Percentiles rank a stretch among this genome's conserved stretches.
Conservation (phyloP, 2,888 invertebrate species). For the Heteromyza rotundicornis region DNA sequence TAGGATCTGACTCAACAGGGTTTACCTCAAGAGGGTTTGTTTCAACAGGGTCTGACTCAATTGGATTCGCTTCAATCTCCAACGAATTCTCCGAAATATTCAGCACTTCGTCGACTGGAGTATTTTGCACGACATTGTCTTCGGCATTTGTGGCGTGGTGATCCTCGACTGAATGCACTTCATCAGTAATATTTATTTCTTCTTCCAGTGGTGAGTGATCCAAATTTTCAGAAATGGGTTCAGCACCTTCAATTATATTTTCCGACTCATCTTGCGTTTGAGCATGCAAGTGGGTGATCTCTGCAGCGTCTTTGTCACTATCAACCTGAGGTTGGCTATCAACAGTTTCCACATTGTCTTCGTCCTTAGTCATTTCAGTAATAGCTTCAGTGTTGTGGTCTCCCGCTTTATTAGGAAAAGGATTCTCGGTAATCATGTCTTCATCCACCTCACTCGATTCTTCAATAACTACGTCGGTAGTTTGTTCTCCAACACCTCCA, state of each 20-base stretch:
- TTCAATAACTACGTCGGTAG: background rate
- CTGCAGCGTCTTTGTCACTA: background rate
- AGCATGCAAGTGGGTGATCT: background rate
- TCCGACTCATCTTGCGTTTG: slow-evolving; percentile 42
- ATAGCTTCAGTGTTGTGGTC: background rate
- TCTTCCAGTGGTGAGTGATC: background rate
- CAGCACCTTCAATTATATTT: slow-evolving; percentile 45
- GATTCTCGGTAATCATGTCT: background rate
- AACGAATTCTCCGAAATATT: slow-evolving; percentile 9
- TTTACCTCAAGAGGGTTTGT: background rate
- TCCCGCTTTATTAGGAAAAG: background rate
- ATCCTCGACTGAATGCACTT: background rate
- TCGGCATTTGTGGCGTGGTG: slow-evolving; percentile 9
- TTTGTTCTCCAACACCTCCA: background rate
- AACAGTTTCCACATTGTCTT: background rate
- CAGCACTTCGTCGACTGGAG: background rate
- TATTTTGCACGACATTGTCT: background rate
- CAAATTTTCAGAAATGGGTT: background rate
- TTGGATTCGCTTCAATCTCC: background rate
- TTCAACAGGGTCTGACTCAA: background rate
- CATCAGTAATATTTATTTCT: slow-evolving; percentile 33
- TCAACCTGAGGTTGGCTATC: background rate
- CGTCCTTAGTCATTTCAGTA: background rate
- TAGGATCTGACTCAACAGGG: too few relatives aligned
- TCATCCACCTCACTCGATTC: background rate